Percentiles rank a stretch among this genome's conserved stretches.
These are phyloP conservation scores for Magallana angulata DNA, from an alignment of 1,140 invertebrate species.

Conservation along the genomic window DNA sequence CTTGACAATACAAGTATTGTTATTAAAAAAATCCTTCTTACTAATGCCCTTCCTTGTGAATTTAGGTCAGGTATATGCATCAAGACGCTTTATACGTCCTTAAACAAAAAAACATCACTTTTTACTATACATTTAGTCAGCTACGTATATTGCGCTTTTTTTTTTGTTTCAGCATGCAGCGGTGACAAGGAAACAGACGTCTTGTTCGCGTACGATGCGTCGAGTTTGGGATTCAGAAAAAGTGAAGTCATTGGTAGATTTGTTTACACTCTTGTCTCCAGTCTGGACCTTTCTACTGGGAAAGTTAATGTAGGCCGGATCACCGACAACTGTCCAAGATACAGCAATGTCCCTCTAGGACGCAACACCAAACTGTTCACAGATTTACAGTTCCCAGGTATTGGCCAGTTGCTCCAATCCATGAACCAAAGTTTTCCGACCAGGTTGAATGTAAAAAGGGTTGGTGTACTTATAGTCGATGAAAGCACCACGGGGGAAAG, in stretches of 20 bases:
- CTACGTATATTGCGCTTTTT: not conserved
- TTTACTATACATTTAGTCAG: too few species aligned
- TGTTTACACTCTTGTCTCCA: conserved; percentile 55
- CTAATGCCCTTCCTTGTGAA: not conserved
- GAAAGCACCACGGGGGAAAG: conserved; percentile 59
- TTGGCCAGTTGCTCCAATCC: conserved; percentile 48
- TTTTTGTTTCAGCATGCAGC: conserved; percentile 58
- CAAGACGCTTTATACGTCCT: not conserved
- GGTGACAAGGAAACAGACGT: conserved; percentile 57
- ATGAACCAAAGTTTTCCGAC: conserved; percentile 51
- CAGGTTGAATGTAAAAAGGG: conserved; percentile 55
- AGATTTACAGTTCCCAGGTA: conserved; percentile 58
- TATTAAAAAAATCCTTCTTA: not conserved
- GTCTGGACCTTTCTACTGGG: conserved; percentile 51
- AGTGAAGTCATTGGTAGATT: conserved; percentile 59
- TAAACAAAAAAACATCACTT: not conserved
- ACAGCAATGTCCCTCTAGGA: conserved; percentile 55
- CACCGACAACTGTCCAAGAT: conserved; percentile 59
- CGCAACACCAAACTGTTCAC: conserved; percentile 52
- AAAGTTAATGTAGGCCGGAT: conserved; percentile 57
- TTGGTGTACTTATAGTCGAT: conserved; percentile 64
- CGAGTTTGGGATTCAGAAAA: conserved; percentile 59
- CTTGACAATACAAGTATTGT: not conserved
- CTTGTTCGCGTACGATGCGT: conserved; percentile 63
- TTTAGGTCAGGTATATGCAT: not conserved